Evolutionary conservation across 2,888 invertebrate genomes (phyloP).

Genomic region (Hartigia nigra): DNA sequence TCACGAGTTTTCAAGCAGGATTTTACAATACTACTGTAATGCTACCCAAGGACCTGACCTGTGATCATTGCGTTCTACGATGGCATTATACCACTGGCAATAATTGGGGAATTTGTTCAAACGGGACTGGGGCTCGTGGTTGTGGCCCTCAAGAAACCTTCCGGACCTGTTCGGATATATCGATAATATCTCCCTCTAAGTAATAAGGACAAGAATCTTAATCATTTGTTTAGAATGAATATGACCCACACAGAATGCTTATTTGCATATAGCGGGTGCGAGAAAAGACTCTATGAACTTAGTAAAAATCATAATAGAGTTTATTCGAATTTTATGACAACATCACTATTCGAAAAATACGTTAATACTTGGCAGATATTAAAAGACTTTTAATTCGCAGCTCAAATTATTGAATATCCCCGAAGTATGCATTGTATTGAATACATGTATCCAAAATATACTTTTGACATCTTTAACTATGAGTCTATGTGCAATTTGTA

Average conservation of each 20-base stretch:
- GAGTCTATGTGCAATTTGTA: too few relatives aligned
- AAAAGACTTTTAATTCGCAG: too few relatives aligned
- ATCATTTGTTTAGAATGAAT: not conserved
- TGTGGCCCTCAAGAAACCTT: conserved; percentile 70
- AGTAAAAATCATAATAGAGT: too few relatives aligned
- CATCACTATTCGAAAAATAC: too few relatives aligned
- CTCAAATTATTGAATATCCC: too few relatives aligned
- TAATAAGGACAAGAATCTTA: not conserved
- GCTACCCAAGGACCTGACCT: conserved; percentile 66
- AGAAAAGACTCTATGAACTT: too few relatives aligned
- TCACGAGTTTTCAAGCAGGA: conserved; percentile 36
- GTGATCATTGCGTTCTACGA: conserved; percentile 69
- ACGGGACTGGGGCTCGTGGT: conserved; percentile 62
- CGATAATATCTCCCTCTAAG: conserved; percentile 32
- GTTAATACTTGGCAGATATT: too few relatives aligned
- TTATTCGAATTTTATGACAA: too few relatives aligned
- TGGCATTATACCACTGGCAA: conserved; percentile 71
- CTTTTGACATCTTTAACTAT: too few relatives aligned
- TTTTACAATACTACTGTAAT: conserved; percentile 46
- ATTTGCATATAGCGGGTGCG: too few relatives aligned
- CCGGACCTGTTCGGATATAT: conserved; percentile 68
- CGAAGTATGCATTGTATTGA: too few relatives aligned
- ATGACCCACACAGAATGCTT: not conserved
- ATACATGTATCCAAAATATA: too few relatives aligned
- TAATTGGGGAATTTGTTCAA: conserved; percentile 66